Conservation (phyloP, 1,140 invertebrate species). For the Luehdorfia chinensis region DNA sequence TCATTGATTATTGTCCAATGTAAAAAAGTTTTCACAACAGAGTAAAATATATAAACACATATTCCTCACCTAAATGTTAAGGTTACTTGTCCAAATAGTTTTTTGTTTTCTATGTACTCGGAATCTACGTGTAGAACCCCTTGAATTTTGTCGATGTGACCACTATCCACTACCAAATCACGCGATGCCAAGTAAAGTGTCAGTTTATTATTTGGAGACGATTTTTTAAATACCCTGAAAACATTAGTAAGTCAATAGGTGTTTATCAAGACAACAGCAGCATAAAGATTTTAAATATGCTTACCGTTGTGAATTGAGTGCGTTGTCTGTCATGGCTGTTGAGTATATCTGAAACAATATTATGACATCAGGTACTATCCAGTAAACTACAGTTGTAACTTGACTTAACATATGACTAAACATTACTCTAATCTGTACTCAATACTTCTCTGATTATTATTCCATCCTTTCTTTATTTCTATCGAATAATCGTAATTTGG, state of each 20-base stretch:
- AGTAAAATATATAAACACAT: no score
- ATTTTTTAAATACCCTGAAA: slow-evolving; percentile 80
- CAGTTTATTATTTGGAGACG: slow-evolving; percentile 88
- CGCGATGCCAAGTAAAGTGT: slow-evolving; percentile 88
- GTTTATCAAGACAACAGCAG: neutral
- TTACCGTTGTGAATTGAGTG: slow-evolving; percentile 65
- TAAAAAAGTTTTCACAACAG: no score
- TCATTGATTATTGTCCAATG: no score
- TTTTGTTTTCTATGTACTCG: slow-evolving; percentile 84
- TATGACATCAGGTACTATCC: no score
- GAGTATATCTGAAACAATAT: slow-evolving; percentile 31
- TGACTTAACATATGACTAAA: no score
- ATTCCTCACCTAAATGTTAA: slow-evolving; percentile 85
- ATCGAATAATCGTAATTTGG: no score
- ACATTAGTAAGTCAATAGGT: no score
- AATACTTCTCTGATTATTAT: no score
- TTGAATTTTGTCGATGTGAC: slow-evolving; percentile 85
- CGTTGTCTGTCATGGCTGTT: slow-evolving; percentile 43
- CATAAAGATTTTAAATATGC: slow-evolving; percentile 8
- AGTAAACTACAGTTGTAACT: no score
- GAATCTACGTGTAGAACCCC: slow-evolving; percentile 89
- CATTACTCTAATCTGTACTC: no score
- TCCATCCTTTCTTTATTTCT: no score
- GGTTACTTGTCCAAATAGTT: slow-evolving; percentile 90
- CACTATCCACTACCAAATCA: slow-evolving; percentile 86